Evolutionary conservation across 2,888 invertebrate genomes (phyloP).

Genomic region (Heliconius charithonia): DNA sequence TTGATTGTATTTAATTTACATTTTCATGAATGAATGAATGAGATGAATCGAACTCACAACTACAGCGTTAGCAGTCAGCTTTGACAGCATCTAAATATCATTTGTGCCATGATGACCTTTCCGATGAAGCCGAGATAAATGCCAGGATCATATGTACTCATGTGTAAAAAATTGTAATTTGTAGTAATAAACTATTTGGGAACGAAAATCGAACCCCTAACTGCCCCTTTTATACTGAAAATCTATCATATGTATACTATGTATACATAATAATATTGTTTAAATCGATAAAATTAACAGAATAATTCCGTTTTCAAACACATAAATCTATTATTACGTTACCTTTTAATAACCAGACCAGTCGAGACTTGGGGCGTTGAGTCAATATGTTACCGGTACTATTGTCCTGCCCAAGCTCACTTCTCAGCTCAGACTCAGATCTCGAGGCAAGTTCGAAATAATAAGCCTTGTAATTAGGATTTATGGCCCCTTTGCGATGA

Average conservation of each 20-base stretch:
- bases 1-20: no score
- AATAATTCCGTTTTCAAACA: constrained; percentile 4
- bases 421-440: constrained; percentile 55
- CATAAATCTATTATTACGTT: constrained; percentile 32
- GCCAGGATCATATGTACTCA: no score
- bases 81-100: no score
- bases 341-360: constrained; percentile 35
- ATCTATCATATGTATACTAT: neutral
- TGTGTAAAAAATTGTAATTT: no score
- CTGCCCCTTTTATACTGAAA: neutral
- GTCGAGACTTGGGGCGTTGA: constrained; percentile 42
- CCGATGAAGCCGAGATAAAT: no score
- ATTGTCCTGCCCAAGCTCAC: constrained; percentile 65
- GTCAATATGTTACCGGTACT: constrained; percentile 61
- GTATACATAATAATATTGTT: neutral
- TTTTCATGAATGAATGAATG: no score
- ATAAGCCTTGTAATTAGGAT: constrained; percentile 80
- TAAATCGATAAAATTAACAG: neutral
- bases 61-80: no score
- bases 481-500: constrained; percentile 76
- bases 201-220: no score
- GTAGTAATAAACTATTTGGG: no score
- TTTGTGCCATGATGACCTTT: neutral
- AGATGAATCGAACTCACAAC: no score
- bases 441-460: constrained; percentile 70